Conservation (phyloP, 2,888 invertebrate species). For the Pyrgus malvae region DNA sequence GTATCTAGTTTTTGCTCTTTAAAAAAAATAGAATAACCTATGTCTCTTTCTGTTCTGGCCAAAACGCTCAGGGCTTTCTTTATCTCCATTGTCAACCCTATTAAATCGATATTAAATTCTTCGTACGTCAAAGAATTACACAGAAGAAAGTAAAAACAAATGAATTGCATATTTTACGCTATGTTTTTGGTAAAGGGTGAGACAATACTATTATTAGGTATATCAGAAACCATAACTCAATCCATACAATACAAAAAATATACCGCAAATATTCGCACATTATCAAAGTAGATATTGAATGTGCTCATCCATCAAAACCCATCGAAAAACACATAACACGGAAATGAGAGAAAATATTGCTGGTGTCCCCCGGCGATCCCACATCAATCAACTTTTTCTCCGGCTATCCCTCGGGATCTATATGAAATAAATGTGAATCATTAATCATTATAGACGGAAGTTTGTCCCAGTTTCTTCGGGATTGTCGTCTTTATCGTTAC, state of each 20-base stretch:
- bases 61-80: too few species aligned
- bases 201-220: too few species aligned
- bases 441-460: slow-evolving; percentile 72
- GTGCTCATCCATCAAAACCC: slow-evolving; percentile 41
- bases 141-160: too few species aligned
- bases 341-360: slow-evolving; percentile 57
- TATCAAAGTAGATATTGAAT: slow-evolving; percentile 1
- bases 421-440: slow-evolving; percentile 64
- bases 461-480: slow-evolving; percentile 49
- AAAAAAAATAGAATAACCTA: too few species aligned
- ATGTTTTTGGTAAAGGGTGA: too few species aligned
- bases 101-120: too few species aligned
- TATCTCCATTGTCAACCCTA: too few species aligned
- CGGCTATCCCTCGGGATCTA: slow-evolving; percentile 46
- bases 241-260: not conserved
- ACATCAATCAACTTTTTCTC: slow-evolving; percentile 74
- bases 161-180: too few species aligned
- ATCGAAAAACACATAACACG: slow-evolving; percentile 41
- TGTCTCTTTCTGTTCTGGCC: too few species aligned
- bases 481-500: slow-evolving; percentile 48
- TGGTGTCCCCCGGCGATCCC: slow-evolving; percentile 47
- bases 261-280: not conserved
- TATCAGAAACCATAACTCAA: too few species aligned
- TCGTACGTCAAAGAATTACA: too few species aligned
- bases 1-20: too few species aligned